Evolutionary conservation across 37 sponge, comb jelly and placozoan genomes (phyloP), one percentile per base, ranked within the genome.

Genomic region (Theonella swinhoei): DNA sequence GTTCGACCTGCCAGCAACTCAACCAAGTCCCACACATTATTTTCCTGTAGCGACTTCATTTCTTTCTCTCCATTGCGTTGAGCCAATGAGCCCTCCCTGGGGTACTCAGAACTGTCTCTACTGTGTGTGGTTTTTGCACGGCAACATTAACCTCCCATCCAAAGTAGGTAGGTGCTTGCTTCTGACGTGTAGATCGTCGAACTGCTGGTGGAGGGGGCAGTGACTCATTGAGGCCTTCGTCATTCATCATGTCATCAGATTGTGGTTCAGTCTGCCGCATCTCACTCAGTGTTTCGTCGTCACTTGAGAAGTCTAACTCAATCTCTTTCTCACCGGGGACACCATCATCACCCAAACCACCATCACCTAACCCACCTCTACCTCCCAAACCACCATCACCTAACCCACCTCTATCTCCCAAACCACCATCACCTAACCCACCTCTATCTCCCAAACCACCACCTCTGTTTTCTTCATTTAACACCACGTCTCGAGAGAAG

Each of bases 21-120:
- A 11, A 90, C 90, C 37, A 90, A 75, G 23, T 84, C 81, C 90
- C 90, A 90, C 28, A 89, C 84, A 35, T 89, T 60, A 42, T 89
- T 89, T 8, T 76, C 66, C 39, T 60, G 82, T n/a, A 83, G 75
- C 72, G 89, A 89, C 42, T 70, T 72, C 83, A 89, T 83, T 32
- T 89, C 89, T 40, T 41, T n/a, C n/a, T 66, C 43, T 89, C 73
- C 89, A 89, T 89, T 39, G 89, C 89, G 38, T 70, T 30, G 22
- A 42, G 62, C 88, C 89, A 89, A 8, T 71, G 40, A 7, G n/a
- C 65, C 31, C 72, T 77, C n/a, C 83, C 84, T 36, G 74, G 67
- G 64, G 64, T 88, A 58, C 43, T 63, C 29, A 83, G 38, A 4
- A 64, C 77, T 38, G 70, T 68, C 39, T 62, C 43, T n/a, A 43